Base-by-base conservation (phyloP, 2,797 vertebrate genomes). In the Rhinoraja longicauda region DNA sequence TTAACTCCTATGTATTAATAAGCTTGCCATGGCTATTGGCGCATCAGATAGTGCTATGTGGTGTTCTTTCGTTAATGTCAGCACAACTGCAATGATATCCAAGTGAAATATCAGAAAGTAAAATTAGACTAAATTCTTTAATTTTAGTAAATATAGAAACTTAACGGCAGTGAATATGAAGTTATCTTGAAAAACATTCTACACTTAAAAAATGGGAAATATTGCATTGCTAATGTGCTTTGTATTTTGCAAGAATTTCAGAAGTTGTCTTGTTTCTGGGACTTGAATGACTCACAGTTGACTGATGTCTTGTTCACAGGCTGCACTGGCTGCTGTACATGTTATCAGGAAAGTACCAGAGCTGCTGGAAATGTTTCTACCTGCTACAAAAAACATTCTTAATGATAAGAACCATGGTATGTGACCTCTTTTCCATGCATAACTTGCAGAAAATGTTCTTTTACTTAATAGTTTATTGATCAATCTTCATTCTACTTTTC, bases 331-430 rank as follows among this genome's bases (percentile, higher is more conserved):
- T 76, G 93, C 93, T 88, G 93, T 93, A 39, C 93, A 93, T 36
- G 73, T 93, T 39, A 93, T 93, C 32, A 82, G 93, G 59, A 93
- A 93, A 90, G 93, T 93, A 77, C 93, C 93, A 17, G 93, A 93
- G 93, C 93, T 93, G 36, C 67, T 93, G 86, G 93, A 93, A 57
- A 93, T 93, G 93, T 93, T 93, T 90, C 57, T 93, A 86, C 93
- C 93, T 77, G 93, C 93, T 15, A 93, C 93, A 0, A 82, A 90
- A 77, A 93, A 93, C 13, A 79, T 93, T 1, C 93, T 93, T 17
- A 90, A 90, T n/a, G 93, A 93, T 82, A 93, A 93, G 72, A 93
- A 93, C 76, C 93, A 93, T 13, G 93, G 93, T 79, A 93, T 67
- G 79, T 84, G 13, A 15, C 90, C 45, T 19, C 24, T 7, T 79